Evolutionary conservation across 1,140 invertebrate genomes (phyloP), one percentile per base, ranked within the genome.

Genomic region (Contarinia nasturtii): DNA sequence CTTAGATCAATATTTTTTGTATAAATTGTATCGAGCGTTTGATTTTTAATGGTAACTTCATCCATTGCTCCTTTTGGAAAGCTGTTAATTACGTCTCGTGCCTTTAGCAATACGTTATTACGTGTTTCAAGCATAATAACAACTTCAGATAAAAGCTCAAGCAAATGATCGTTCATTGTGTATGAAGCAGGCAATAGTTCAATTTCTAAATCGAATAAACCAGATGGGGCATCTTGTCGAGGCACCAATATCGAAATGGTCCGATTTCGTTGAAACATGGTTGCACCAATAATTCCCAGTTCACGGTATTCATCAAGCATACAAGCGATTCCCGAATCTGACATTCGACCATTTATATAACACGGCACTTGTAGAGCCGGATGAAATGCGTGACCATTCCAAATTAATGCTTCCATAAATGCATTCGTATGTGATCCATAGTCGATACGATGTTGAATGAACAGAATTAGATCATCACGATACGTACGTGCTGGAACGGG

Each of bases 321-420:
- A 51, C 69, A 71, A 45, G 50, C 49, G 7, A 64, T 55, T 0
- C 65, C 61, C 43, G 53, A 50, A 12, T 44, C 47, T 19, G 50
- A 36, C 15, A 47, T 42, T 34, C 64, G 58, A 3, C 52, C 53
- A 43, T 56, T 62, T 41, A 60, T 48, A 11, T 50, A 44, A 50
- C 69, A 71, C 4, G 59, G 56, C 8, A 67, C 52, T 27, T 67
- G 65, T 46, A 67, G 53, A 20, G 67, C 64, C 21, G 62, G 53
- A 44, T 63, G 58, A 50, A 73, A 73, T 2, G 61, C 57, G 33
- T 61, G 55, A 2, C 66, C 67, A 49, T 70, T 63, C 60, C 68
- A 70, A 2, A 67, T 57, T 0, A 73, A 56, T 21, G 67, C 55
- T 50, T 72, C 69, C n/a, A 71, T 44, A 7, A 61, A 54, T 12